phyloP scores from a whole-genome alignment of 2,888 invertebrate genomes.

The Dastarcus helophoroides region DNA sequence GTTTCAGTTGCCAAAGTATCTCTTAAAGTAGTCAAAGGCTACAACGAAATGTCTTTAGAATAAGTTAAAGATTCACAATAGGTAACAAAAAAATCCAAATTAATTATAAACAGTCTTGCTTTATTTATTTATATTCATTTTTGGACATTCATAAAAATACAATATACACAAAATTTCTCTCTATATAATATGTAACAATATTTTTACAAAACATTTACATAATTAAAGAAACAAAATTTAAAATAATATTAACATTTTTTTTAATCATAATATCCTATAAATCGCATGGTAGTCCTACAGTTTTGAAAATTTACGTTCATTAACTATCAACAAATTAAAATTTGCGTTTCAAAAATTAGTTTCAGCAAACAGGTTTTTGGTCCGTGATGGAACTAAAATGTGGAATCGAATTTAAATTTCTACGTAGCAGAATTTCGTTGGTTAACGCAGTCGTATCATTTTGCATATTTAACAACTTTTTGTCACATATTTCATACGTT shows the following conservation, averaged over 20 bases:
- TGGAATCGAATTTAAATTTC: conserved; percentile 2
- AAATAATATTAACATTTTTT: conserved; percentile 5
- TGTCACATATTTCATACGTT: conserved; percentile 13
- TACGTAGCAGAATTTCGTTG: conserved; percentile 15
- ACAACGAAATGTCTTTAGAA: too few species aligned
- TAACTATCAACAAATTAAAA: conserved; percentile 3
- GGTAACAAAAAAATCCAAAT: conserved; percentile 1
- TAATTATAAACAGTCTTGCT: conserved; percentile 27
- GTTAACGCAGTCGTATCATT: conserved; percentile 16
- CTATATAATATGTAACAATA: conserved; percentile 25
- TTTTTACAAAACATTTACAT: conserved; percentile 25
- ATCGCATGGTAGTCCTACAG: conserved; percentile 1
- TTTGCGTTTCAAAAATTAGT: conserved; percentile 4
- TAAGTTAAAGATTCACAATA: too few species aligned
- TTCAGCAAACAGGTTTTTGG: conserved; percentile 3
- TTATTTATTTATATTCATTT: conserved; percentile 29
- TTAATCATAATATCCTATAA: conserved; percentile 4
- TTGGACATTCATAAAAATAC: conserved; percentile 30
- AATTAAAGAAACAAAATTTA: conserved; percentile 17
- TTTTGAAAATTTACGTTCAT: conserved; percentile 1
- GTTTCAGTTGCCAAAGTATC: too few species aligned
- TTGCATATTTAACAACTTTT: conserved; percentile 14
- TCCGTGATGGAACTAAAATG: background rate
- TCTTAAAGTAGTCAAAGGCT: too few species aligned
- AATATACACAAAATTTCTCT: conserved; percentile 26